A percentile compares a stretch with the other conserved stretches of the same genome.
These are phyloP conservation scores for Tricholauxania praeusta DNA, from an alignment of 2,888 invertebrate species.

Conservation along the genomic window DNA sequence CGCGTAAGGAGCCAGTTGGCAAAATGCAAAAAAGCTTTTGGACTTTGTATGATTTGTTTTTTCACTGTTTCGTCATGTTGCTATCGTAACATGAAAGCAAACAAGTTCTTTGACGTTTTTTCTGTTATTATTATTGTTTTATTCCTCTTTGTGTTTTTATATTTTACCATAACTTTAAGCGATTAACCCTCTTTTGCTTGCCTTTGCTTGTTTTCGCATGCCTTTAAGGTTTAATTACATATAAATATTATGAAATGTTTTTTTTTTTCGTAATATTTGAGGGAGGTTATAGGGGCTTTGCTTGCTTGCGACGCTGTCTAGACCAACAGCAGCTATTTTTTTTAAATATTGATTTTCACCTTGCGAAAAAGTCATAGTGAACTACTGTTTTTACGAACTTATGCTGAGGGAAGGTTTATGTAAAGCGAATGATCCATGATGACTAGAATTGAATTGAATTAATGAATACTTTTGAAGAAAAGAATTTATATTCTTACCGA, in stretches of 20 bases:
- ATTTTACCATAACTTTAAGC: slow-evolving; percentile 30
- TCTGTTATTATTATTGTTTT: background rate
- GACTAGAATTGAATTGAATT: no score
- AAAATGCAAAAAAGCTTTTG: slow-evolving; percentile 9
- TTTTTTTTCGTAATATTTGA: background rate
- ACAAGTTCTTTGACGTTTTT: slow-evolving; percentile 25
- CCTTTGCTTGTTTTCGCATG: background rate
- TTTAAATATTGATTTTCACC: background rate
- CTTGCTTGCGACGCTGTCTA: background rate
- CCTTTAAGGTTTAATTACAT: slow-evolving; percentile 28
- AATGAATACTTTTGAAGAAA: no score
- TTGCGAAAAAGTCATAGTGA: no score
- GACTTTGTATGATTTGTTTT: slow-evolving; percentile 22
- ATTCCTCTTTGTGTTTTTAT: background rate
- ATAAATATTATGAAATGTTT: slow-evolving; percentile 32
- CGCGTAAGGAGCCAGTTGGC: slow-evolving; percentile 14
- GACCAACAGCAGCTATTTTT: background rate
- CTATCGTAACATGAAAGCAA: slow-evolving; percentile 29
- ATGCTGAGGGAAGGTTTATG: no score
- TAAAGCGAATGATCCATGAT: no score
- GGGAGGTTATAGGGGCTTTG: no score
- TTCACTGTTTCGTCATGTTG: slow-evolving; percentile 23
- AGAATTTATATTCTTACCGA: no score
- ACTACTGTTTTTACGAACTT: no score
- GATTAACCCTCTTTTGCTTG: slow-evolving; percentile 33